Evolutionary conservation across 1,140 invertebrate species (phyloP).

Genomic region (Drosophila orosa): DNA sequence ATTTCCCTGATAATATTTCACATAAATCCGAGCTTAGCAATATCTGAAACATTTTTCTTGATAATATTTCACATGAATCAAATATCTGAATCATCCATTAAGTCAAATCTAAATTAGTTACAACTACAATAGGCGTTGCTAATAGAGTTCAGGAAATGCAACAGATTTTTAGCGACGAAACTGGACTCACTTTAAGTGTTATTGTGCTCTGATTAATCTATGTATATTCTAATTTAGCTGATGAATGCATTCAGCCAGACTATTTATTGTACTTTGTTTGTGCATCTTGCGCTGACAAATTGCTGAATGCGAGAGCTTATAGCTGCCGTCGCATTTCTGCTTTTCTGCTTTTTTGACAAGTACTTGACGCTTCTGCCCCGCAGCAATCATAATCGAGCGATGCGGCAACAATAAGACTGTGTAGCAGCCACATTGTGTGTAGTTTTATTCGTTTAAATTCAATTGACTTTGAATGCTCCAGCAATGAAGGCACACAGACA

Average conservation of each 20-base stretch:
- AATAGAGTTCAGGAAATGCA: constrained; percentile 45
- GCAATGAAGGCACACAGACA: constrained; percentile 70
- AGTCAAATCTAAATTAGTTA: constrained; percentile 6
- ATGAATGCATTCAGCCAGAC: constrained; percentile 52
- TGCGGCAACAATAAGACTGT: constrained; percentile 54
- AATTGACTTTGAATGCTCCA: constrained; percentile 82
- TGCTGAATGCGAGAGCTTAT: constrained; percentile 57
- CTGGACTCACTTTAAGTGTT: constrained; percentile 46
- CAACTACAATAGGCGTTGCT: constrained; percentile 11
- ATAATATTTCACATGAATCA: not conserved
- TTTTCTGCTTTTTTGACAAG: constrained; percentile 53
- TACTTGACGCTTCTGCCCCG: constrained; percentile 58
- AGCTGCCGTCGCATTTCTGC: constrained; percentile 5
- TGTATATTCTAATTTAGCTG: constrained; percentile 70
- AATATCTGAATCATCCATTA: not conserved
- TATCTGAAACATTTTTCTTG: no score
- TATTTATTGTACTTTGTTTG: constrained; percentile 49
- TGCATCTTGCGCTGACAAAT: constrained; percentile 58
- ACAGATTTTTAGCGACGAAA: constrained; percentile 33
- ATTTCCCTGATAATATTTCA: no score
- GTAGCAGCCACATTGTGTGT: constrained; percentile 67
- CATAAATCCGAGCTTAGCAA: not conserved
- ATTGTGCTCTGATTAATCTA: constrained; percentile 68
- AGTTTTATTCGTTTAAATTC: constrained; percentile 81
- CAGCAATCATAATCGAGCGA: constrained; percentile 59